Conservation (phyloP, 2,797 vertebrate species). For the Microchirus variegatus region DNA sequence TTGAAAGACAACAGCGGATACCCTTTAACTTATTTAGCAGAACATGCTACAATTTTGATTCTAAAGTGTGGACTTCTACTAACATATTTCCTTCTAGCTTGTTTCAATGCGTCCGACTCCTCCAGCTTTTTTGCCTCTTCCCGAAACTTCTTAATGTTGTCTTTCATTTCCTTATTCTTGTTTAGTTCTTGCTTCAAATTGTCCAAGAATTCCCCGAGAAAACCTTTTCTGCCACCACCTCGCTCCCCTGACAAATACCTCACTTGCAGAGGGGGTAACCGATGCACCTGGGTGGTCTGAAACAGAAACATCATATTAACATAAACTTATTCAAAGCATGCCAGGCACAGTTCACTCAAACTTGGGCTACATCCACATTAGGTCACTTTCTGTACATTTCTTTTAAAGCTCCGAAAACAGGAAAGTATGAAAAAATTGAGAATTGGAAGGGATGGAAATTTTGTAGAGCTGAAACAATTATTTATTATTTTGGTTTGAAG, state of each 20-base stretch:
- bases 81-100: slow-evolving; percentile 96
- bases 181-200: slow-evolving; percentile 92
- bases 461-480: too few species aligned
- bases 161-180: slow-evolving; percentile 98
- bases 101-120: slow-evolving; percentile 91
- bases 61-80: slow-evolving; percentile 49
- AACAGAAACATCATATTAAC: background rate
- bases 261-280: slow-evolving; percentile 47
- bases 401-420: too few species aligned
- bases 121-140: slow-evolving; percentile 94
- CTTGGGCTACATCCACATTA: too few species aligned
- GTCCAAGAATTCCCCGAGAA: slow-evolving; percentile 92
- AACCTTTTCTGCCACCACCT: slow-evolving; percentile 88
- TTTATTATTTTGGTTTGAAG: too few species aligned
- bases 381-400: too few species aligned
- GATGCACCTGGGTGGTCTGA: slow-evolving; percentile 32
- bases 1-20: background rate
- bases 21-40: background rate
- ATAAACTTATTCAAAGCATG: too few species aligned
- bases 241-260: slow-evolving; percentile 72
- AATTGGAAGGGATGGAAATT: too few species aligned
- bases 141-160: slow-evolving; percentile 94
- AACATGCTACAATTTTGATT: background rate
- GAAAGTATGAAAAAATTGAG: too few species aligned
- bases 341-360: too few species aligned